Conservation (phyloP, 2,888 invertebrate genomes). For the Elmis aenea region DNA sequence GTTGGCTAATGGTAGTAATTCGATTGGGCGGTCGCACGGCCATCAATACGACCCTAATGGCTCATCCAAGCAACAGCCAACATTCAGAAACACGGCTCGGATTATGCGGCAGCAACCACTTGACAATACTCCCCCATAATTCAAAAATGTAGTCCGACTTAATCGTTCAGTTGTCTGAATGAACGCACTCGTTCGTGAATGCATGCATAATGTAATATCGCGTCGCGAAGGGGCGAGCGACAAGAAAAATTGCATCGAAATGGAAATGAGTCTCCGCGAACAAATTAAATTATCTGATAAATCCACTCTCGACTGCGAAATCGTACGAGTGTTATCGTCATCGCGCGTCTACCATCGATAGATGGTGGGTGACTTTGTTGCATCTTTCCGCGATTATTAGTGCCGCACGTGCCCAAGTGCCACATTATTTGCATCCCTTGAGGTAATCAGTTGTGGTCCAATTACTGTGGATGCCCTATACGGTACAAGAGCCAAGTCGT, state of each 20-base stretch:
- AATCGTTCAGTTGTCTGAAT: not conserved
- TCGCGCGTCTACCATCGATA: too few relatives aligned
- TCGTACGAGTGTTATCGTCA: slow-evolving; percentile 13
- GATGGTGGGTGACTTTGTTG: too few relatives aligned
- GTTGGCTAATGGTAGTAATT: slow-evolving; percentile 40
- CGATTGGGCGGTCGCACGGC: slow-evolving; percentile 37
- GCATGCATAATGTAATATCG: slow-evolving; percentile 13
- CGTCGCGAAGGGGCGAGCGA: slow-evolving; percentile 17
- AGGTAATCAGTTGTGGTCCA: slow-evolving; percentile 16
- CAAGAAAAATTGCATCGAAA: slow-evolving; percentile 28
- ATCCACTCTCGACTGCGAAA: slow-evolving; percentile 24
- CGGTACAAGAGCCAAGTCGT: slow-evolving; percentile 15
- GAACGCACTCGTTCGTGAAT: slow-evolving; percentile 1
- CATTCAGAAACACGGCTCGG: not conserved
- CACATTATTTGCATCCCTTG: slow-evolving; percentile 16
- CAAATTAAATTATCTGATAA: slow-evolving; percentile 32
- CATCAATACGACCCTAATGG: slow-evolving; percentile 33
- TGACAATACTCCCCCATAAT: not conserved
- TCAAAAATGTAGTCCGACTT: slow-evolving; percentile 1
- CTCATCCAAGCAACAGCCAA: slow-evolving; percentile 22
- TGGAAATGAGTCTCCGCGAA: slow-evolving; percentile 30
- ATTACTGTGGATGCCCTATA: slow-evolving; percentile 9
- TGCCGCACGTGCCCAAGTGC: slow-evolving; percentile 21
- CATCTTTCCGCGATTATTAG: too few relatives aligned
- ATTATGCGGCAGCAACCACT: not conserved